Base-by-base conservation (phyloP, 2,888 invertebrate species). In the Falcaria lacertinaria region DNA sequence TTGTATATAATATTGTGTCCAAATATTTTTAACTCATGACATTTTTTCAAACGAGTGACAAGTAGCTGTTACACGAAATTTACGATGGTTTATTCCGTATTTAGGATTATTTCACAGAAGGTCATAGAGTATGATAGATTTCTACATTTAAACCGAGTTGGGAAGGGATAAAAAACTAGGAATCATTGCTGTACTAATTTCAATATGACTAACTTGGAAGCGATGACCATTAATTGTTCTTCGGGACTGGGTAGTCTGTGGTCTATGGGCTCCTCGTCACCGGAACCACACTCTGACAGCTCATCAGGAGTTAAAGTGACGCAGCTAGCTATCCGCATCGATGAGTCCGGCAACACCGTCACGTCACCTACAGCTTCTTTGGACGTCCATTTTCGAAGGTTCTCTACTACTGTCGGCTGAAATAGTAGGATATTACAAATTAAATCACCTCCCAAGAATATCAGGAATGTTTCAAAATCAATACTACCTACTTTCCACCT, bases 161-260 rank as follows among this genome's bases (percentile, higher is more conserved):
- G 28, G 8, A 8, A 8, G 25, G 3, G 3, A 11, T 28, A 28
- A 11, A 11, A 28, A 28, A 8, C 19, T 3, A 11, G 1, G 7
- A 11, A 11, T 2, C 7, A 8, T 8, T 8, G 7, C 11, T 28
- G 3, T 11, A 28, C 11, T 11, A 28, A 28, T 28, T 3, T 28
- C 28, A 11, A 19, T 28, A 28, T 11, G 7, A 19, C 11, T 15
- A 89, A 96, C 96, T 94, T 96, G 73, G 94, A 92, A 61, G 95
- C 95, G 73, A 96, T 92, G 62, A 94, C 93, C 80, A 94, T 92
- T 56, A 95, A 91, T 83, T 96, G 96, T 82, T 96, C 96, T 78
- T 96, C 95, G 32, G 96, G 96, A 55, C 96, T 96, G 38, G 96
- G 96, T 67, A 96, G 90, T 76, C 95, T 93, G 85, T 96, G 96